phyloP scores from a whole-genome alignment of 2,797 vertebrate genomes.

The Bovichtus diacanthus region DNA sequence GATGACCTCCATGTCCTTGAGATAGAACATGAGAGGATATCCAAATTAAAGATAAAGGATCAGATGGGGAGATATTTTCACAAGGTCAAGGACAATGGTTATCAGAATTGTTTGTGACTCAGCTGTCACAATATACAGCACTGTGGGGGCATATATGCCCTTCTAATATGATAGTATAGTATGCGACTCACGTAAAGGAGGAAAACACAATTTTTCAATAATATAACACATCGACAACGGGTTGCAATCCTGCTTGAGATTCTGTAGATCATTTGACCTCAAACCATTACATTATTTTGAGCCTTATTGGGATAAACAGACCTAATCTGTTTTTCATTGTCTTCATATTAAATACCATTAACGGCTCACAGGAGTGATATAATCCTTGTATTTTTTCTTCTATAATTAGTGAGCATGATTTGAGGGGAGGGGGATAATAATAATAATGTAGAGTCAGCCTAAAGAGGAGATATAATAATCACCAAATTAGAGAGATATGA shows the following conservation, averaged over 20 bases:
- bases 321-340: conserved; percentile 14
- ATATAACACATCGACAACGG: background rate
- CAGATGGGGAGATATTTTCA: background rate
- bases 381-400: conserved; percentile 8
- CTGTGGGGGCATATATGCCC: background rate
- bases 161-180: background rate
- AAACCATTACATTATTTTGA: background rate
- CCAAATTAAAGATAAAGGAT: conserved; percentile 22
- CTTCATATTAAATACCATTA: conserved; percentile 19
- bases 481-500: conserved; percentile 34
- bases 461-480: conserved; percentile 18
- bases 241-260: background rate
- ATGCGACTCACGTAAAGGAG: background rate
- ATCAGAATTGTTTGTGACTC: background rate
- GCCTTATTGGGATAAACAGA: background rate
- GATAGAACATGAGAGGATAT: conserved; percentile 14
- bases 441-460: conserved; percentile 10
- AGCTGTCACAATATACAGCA: background rate
- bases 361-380: conserved; percentile 4
- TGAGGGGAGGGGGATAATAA: conserved; percentile 1
- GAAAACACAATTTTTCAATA: background rate
- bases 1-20: conserved; percentile 43
- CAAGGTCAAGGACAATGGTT: background rate
- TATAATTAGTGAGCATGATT: conserved; percentile 9
- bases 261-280: background rate